Conservation (phyloP, 1,140 invertebrate genomes). For the Anthonomus grandis region DNA sequence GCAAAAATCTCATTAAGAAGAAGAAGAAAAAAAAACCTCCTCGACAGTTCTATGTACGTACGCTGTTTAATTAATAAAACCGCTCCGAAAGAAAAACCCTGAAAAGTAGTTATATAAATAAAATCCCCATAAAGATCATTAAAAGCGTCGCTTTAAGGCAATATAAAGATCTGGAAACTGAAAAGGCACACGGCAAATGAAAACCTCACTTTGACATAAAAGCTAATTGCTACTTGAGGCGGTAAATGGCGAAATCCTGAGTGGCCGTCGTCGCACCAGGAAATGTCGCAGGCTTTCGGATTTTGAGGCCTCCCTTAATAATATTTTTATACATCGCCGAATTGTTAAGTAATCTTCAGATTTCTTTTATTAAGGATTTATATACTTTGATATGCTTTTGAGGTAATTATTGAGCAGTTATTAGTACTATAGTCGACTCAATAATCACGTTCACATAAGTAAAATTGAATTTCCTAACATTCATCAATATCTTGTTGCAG, state of each 20-base stretch:
- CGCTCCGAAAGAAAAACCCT: background rate
- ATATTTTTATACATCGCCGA: constrained; percentile 26
- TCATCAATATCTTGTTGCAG: too few species aligned
- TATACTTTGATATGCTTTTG: too few species aligned
- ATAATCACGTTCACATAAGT: too few species aligned
- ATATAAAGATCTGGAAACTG: constrained; percentile 24
- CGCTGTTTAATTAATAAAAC: constrained; percentile 13
- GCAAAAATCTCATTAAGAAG: too few species aligned
- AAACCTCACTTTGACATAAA: constrained; percentile 29
- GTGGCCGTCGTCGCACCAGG: constrained; percentile 19
- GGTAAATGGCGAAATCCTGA: constrained; percentile 20
- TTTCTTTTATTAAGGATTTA: too few species aligned
- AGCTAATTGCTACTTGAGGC: constrained; percentile 27
- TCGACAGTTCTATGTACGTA: background rate
- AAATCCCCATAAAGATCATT: constrained; percentile 16
- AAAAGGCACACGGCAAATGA: constrained; percentile 23
- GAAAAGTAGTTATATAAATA: constrained; percentile 21
- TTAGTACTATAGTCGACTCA: too few species aligned
- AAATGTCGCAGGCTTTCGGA: constrained; percentile 9
- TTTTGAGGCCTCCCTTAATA: constrained; percentile 14
- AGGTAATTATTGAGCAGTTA: too few species aligned
- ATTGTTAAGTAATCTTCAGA: constrained; percentile 16
- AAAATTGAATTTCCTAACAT: too few species aligned
- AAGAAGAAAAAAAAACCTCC: background rate
- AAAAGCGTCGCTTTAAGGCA: constrained; percentile 21